Evolutionary conservation across 2,888 invertebrate genomes (phyloP).

Genomic region (Prosopocoilus inquinatus): DNA sequence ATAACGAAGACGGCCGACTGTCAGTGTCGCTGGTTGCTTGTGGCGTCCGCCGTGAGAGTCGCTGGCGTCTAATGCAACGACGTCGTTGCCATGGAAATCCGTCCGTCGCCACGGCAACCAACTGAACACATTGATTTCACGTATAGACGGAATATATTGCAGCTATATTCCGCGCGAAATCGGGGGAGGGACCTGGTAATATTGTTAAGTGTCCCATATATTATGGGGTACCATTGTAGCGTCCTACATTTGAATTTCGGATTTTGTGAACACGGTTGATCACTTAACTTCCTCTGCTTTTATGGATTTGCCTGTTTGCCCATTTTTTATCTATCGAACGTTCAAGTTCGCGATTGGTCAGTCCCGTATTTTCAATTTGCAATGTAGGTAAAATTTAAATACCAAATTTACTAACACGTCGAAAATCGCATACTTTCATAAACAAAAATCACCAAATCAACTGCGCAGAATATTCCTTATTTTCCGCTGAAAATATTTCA

Average conservation of each 20-base stretch:
- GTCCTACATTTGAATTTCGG: conserved; percentile 38
- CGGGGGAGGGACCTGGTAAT: conserved; percentile 36
- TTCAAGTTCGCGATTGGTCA: conserved; percentile 11
- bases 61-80: conserved; percentile 28
- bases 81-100: conserved; percentile 33
- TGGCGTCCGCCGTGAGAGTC: conserved; percentile 24
- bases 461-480: too few relatives aligned
- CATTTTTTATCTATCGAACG: conserved; percentile 14
- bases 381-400: too few relatives aligned
- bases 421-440: too few relatives aligned
- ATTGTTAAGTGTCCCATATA: conserved; percentile 48
- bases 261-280: conserved; percentile 28
- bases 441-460: too few relatives aligned
- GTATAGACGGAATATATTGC: conserved; percentile 52
- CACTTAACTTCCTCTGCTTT: conserved; percentile 21
- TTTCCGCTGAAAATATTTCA: too few relatives aligned
- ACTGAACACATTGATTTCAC: conserved; percentile 53
- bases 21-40: not conserved
- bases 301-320: conserved; percentile 13
- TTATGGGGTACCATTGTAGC: conserved; percentile 43
- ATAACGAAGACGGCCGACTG: conserved; percentile 5
- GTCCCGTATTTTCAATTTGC: not conserved
- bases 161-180: conserved; percentile 35
- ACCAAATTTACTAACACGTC: too few relatives aligned
- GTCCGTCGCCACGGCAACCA: conserved; percentile 40